Evolutionary conservation across 2,113 vertebrate species (phyloP).

Genomic region (Pollachius pollachius): DNA sequence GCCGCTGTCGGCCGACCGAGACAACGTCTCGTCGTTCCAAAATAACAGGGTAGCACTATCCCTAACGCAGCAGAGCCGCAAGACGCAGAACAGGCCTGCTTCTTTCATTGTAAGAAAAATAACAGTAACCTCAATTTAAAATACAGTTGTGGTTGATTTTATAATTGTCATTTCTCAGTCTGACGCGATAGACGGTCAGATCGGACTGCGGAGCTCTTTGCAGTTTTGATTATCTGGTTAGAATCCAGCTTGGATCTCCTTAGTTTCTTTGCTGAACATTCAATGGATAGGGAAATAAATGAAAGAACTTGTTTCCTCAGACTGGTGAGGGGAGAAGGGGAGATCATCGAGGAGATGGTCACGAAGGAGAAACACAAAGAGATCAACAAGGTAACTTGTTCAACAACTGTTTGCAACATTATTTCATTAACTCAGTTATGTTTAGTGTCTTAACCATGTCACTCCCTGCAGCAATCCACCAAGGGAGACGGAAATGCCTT

Average conservation of each 20-base stretch:
- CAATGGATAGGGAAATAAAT: neutral
- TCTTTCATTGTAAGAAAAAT: no score
- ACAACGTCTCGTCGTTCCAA: neutral
- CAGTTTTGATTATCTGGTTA: no score
- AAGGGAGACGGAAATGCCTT: constrained; percentile 86
- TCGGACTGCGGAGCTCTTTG: no score
- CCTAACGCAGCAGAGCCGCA: no score
- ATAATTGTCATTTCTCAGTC: no score
- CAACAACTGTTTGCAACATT: no score
- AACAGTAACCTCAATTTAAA: no score
- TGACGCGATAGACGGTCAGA: no score
- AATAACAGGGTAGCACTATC: no score
- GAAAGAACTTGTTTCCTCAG: constrained; percentile 56
- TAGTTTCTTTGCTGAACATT: neutral
- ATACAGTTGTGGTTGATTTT: no score
- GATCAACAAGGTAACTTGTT: constrained; percentile 86
- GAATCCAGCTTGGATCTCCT: neutral
- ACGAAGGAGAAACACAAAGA: constrained; percentile 91
- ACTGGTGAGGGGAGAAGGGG: constrained; percentile 92
- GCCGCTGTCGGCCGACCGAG: no score
- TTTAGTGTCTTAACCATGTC: neutral
- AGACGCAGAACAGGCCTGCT: no score
- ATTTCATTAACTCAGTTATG: neutral
- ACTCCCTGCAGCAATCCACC: constrained; percentile 80
- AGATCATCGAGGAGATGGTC: constrained; percentile 94